phyloP scores from a whole-genome alignment of 2,113 vertebrate species.

The Coryphaenoides rupestris region DNA sequence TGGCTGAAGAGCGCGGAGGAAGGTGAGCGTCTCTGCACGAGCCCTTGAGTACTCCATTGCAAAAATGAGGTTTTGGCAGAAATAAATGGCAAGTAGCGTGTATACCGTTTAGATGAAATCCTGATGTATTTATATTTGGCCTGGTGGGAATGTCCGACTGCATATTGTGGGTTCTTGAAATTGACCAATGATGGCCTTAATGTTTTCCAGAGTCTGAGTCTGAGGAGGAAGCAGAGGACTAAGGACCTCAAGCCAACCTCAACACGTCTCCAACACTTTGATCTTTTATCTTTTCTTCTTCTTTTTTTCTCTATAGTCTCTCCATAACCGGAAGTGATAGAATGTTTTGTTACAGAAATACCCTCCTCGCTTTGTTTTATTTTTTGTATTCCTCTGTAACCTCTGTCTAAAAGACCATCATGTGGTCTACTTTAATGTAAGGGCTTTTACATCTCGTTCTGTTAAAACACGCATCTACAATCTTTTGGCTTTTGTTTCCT shows the following conservation, averaged over 20 bases:
- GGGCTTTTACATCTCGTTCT: constrained; percentile 50
- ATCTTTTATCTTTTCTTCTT: too few relatives aligned
- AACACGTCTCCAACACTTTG: constrained; percentile 3
- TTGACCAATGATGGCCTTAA: constrained; percentile 2
- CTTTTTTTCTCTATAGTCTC: constrained; percentile 17
- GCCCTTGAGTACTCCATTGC: neutral
- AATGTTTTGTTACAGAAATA: constrained; percentile 66
- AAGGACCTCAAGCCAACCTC: constrained; percentile 66
- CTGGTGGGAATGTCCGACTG: neutral
- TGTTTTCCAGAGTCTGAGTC: constrained; percentile 88
- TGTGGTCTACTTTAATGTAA: constrained; percentile 47
- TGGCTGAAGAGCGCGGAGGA: constrained; percentile 99
- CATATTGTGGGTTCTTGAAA: neutral
- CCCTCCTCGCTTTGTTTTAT: constrained; percentile 68
- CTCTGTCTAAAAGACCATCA: constrained; percentile 40
- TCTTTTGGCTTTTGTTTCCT: constrained; percentile 6
- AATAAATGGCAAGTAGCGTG: neutral
- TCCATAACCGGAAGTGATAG: constrained; percentile 70
- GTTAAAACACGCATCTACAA: constrained; percentile 19
- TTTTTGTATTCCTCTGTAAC: constrained; percentile 80
- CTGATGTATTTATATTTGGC: neutral
- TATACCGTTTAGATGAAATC: neutral
- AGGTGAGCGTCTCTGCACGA: constrained; percentile 82
- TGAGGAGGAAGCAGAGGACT: constrained; percentile 93
- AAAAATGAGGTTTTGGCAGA: neutral